Percentiles rank a stretch among this genome's conserved stretches.
Conservation (phyloP, 2,888 invertebrate genomes). For the Ceriagrion tenellum region DNA sequence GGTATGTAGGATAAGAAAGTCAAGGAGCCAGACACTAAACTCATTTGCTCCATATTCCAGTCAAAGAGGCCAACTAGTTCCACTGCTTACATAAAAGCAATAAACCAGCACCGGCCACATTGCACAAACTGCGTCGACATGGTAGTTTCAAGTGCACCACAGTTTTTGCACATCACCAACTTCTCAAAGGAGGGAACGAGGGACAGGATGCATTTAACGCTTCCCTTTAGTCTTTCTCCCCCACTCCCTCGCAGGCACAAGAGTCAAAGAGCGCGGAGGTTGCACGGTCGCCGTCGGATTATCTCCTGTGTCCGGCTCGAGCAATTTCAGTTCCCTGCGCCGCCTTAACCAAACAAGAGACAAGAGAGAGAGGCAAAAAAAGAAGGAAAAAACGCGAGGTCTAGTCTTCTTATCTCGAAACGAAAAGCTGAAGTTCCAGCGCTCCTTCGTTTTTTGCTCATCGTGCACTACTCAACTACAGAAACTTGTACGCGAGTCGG, state of each 20-base stretch:
- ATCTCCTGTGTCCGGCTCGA: neutral
- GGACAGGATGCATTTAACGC: neutral
- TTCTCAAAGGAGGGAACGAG: neutral
- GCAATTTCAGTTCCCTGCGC: neutral
- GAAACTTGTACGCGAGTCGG: neutral
- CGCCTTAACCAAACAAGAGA: neutral
- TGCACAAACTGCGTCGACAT: no score
- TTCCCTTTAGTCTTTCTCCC: neutral
- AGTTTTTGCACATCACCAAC: no score
- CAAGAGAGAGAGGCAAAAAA: neutral
- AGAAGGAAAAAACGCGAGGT: neutral
- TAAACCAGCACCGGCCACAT: no score
- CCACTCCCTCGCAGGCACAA: neutral
- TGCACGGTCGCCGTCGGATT: neutral
- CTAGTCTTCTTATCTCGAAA: neutral
- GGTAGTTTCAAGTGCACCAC: no score
- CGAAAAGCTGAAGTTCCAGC: neutral
- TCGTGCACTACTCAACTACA: neutral
- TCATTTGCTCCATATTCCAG: no score
- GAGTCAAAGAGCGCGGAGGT: neutral
- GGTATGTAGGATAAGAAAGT: no score
- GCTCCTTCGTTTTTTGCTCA: neutral
- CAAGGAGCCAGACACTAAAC: no score
- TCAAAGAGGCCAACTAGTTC: no score
- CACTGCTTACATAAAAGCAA: no score